These are phyloP conservation scores for Scylla paramamosain DNA, from an alignment of 1,140 invertebrate species.

Conservation along the genomic window DNA sequence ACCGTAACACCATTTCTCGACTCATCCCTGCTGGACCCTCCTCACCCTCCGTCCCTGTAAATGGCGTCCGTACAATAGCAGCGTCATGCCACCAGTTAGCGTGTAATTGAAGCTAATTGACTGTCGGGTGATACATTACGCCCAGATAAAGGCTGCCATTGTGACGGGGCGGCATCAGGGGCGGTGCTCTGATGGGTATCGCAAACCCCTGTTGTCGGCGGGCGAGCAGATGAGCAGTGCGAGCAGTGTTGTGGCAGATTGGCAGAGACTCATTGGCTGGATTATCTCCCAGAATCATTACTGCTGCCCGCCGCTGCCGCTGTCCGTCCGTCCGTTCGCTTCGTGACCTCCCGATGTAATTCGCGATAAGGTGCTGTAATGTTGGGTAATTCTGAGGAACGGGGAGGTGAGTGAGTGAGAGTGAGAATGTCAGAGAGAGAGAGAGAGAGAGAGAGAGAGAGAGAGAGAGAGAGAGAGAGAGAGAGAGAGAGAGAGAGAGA, in stretches of 20 bases:
- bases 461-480: background rate
- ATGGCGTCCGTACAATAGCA: slow-evolving; percentile 51
- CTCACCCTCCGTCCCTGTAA: slow-evolving; percentile 43
- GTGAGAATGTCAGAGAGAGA: background rate
- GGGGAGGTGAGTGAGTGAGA: background rate
- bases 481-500: slow-evolving; percentile 38
- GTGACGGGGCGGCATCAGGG: background rate
- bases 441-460: background rate
- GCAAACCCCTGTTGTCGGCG: background rate
- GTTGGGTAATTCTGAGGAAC: background rate
- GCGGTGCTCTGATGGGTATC: background rate
- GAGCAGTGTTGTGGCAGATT: slow-evolving; percentile 61
- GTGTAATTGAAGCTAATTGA: slow-evolving; percentile 66
- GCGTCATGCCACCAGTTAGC: slow-evolving; percentile 60
- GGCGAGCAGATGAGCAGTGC: slow-evolving; percentile 59
- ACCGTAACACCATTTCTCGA: slow-evolving; percentile 32
- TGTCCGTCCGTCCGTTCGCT: background rate
- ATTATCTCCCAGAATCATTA: slow-evolving; percentile 59
- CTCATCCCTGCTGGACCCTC: background rate
- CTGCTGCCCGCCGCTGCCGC: background rate
- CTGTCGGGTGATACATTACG: slow-evolving; percentile 68
- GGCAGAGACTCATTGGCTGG: slow-evolving; percentile 49
- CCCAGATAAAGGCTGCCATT: slow-evolving; percentile 61
- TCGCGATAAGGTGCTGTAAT: slow-evolving; percentile 1
- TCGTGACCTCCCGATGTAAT: slow-evolving; percentile 27